A percentile compares a stretch with the other conserved stretches of the same genome.
Evolutionary conservation across 2,888 invertebrate genomes (phyloP).

Genomic region (Stegophylla sp.): DNA sequence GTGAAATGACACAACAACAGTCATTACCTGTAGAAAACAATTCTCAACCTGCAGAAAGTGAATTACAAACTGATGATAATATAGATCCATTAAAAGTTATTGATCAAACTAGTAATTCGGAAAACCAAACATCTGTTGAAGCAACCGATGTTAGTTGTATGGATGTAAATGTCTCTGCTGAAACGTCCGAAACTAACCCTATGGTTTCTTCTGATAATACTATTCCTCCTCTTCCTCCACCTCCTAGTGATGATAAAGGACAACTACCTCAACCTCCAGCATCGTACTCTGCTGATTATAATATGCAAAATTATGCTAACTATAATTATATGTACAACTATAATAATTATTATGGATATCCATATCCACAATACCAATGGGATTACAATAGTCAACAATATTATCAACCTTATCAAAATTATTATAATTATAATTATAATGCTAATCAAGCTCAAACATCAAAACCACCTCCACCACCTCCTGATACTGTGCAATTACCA

Average conservation of each 20-base stretch:
- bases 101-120: slow-evolving; percentile 13
- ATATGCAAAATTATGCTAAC: slow-evolving; percentile 40
- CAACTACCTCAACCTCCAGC: slow-evolving; percentile 14
- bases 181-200: slow-evolving; percentile 16
- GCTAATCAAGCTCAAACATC: slow-evolving; percentile 33
- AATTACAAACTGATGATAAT: background rate
- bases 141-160: background rate
- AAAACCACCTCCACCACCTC: slow-evolving; percentile 32
- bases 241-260: slow-evolving; percentile 21
- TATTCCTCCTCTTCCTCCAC: slow-evolving; percentile 25
- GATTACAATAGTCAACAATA: slow-evolving; percentile 56
- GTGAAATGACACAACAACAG: background rate
- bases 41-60: background rate
- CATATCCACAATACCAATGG: slow-evolving; percentile 57
- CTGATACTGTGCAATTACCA: slow-evolving; percentile 45
- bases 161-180: background rate
- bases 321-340: slow-evolving; percentile 51
- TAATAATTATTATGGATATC: slow-evolving; percentile 54
- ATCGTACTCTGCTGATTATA: slow-evolving; percentile 35
- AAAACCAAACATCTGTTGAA: background rate
- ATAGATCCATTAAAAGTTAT: background rate
- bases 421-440: slow-evolving; percentile 51
- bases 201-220: slow-evolving; percentile 26
- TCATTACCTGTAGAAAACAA: background rate
- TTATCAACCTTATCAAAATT: slow-evolving; percentile 56